Base-by-base conservation (phyloP, 2,888 invertebrate genomes). In the Boloria euphrosyne region DNA sequence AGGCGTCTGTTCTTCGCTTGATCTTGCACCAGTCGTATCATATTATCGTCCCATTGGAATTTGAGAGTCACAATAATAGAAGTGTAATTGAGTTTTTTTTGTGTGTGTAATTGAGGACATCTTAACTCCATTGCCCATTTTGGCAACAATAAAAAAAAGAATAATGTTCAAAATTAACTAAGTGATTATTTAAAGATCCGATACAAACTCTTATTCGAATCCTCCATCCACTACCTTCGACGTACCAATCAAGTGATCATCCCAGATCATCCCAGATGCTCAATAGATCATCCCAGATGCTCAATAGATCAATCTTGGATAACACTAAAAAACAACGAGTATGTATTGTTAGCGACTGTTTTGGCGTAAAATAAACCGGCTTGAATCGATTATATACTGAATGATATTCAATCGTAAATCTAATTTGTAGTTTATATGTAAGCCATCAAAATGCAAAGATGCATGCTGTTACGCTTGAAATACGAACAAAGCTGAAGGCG, bases 401-500 rank as follows among this genome's bases (percentile, higher is more conserved):
- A 13, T 38, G 31, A 38, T 10, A 38, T 38, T 38, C 31, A 38
- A 7, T 10, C 31, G 31, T 38, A 38, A 38, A 38, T 38, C 46
- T 38, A 27, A 43, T 61, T 59, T 44, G 58, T 62, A 51, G 62
- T 62, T 38, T 62, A 50, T 58, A 53, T 61, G 43, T 13, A 62
- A 5, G 67, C 54, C 60, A 69, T 69, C 66, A 66, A 64, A 65
- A 69, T 69, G 69, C 67, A 67, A 61, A 65, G 62, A 67, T 60
- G 49, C 51, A 18, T 43, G 67, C 67, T 64, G 66, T 69, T 55
- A 58, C 65, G 59, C 53, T 55, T 73, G 68, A 72, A 65, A 68
- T 70, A 68, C 66, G 71, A 22, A 16, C 64, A 51, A 49, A 59
- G 71, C 72, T 64, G 59, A 62, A 46, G 71, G 72, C 72, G 69